Base-by-base conservation (phyloP, 2,888 invertebrate genomes). In the Epistrophe eligans region DNA sequence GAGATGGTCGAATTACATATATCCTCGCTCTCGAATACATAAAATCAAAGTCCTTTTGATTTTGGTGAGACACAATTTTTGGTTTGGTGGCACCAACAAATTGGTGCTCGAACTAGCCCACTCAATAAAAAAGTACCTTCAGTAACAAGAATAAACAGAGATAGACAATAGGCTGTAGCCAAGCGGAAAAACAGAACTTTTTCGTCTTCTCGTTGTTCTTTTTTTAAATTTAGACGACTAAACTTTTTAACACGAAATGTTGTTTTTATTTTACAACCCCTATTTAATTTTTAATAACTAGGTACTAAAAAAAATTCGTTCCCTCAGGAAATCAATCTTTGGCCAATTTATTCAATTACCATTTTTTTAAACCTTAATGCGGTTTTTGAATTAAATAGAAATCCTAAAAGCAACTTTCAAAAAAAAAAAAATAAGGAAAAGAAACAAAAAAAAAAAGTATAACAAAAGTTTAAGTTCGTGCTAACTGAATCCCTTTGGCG, bases 351-450 rank as follows among this genome's bases (percentile, higher is more conserved):
- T 77, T 77, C 76, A 80, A 80, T 72, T 66, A 77, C 64, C 71
- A 72, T 77, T 67, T 77, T n/a, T 60, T 57, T 13, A 48, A 80
- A 84, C 84, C 80, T 80, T 79, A 79, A 64, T 84, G 60, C 72
- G 71, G 66, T 58, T 72, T 76, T 72, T 38, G 66, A 72, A 77
- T 76, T 77, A 72, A 84, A 80, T 72, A 58, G 66, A 72, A 84
- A 71, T 79, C 66, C 57, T 48, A 64, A 76, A 48, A 70, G 48
- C 40, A 62, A 57, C 62, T 32, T 52, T 24, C 2, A 43, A 50
- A 74, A 6, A 9, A 17, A n/a, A 55, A 40, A 15, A 74, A 70
- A 6, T 55, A 43, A 57, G 58, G n/a, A n/a, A 43, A 24, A 45
- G 24, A 64, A 15, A 38, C 35, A 17, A 17, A 13, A 35, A 71